These are phyloP conservation scores for Tachyglossus aculeatus DNA, from an alignment of 2,797 vertebrate species.

Conservation along the genomic window DNA sequence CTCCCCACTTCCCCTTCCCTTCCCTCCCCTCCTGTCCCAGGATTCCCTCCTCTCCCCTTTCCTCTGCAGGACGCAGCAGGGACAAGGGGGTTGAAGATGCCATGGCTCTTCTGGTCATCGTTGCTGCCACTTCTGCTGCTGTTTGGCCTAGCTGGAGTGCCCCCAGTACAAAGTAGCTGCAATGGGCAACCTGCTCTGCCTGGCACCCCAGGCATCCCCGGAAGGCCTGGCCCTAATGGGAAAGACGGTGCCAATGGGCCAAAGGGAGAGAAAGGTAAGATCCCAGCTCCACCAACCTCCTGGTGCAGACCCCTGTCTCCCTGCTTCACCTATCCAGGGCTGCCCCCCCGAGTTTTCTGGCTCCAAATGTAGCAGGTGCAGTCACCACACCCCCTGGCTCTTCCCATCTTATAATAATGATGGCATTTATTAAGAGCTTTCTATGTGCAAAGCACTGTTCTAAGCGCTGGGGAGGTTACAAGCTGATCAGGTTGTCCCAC, in stretches of 20 bases:
- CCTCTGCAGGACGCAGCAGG: not conserved
- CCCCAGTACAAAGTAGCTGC: slow-evolving; percentile 63
- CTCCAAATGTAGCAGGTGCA: not conserved
- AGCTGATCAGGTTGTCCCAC: too few relatives aligned
- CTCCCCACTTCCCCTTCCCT: not conserved
- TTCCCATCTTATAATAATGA: not conserved
- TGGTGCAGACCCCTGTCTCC: not conserved
- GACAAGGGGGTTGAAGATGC: slow-evolving; percentile 19
- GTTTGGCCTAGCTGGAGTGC: slow-evolving; percentile 36
- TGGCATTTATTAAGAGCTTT: too few relatives aligned
- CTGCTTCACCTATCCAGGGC: too few relatives aligned
- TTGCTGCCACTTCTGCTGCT: slow-evolving; percentile 10
- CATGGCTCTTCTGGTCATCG: not conserved
- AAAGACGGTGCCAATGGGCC: slow-evolving; percentile 70
- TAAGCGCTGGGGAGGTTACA: too few relatives aligned
- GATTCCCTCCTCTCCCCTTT: not conserved
- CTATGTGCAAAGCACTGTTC: too few relatives aligned
- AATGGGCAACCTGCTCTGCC: slow-evolving; percentile 44
- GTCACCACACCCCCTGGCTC: not conserved
- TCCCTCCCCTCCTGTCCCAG: not conserved
- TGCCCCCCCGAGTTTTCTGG: not conserved
- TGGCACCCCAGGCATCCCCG: slow-evolving; percentile 75
- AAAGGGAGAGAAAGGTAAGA: slow-evolving; percentile 78
- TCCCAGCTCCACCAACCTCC: not conserved
- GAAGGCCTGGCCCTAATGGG: slow-evolving; percentile 74